Base-by-base conservation (phyloP, 2,888 invertebrate genomes). In the Philereme transversata region DNA sequence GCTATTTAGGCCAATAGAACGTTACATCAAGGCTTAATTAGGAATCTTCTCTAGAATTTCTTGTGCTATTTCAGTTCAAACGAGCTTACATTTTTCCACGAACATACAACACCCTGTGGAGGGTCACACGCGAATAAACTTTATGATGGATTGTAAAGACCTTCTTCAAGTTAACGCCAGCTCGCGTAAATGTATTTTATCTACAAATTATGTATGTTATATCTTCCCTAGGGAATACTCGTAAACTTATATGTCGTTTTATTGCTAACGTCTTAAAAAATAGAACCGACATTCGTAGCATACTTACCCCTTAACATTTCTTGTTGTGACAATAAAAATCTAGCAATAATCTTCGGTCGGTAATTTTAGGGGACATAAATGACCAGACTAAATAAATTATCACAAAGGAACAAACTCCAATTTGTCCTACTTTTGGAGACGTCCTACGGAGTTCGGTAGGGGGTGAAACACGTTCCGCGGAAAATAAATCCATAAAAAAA, bases 91-190 rank as follows among this genome's bases (percentile, higher is more conserved):
- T 64, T 65, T 64, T 65, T 66, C 60, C 69, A 68, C 65, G 65
- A 65, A 62, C 57, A 41, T 43, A 61, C 60, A 55, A 62, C 58
- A 51, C 67, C 63, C 61, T 38, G 47, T 55, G 57, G 68, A 66
- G 59, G 63, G 60, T 60, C 59, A 61, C 64, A 61, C 68, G 56
- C 70, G 65, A 68, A 62, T 67, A 68, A 67, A 67, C 64, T 67
- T 68, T 62, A 62, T 70, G 68, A 70, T 70, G 56, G 64, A 68
- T 69, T 62, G 64, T 55, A 53, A 62, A 55, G 58, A 65, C 64
- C 70, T 63, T 62, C 60, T 63, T 60, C 61, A 68, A 62, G 59
- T 67, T 60, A 59, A 63, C 55, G 56, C 61, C 59, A 55, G 60
- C 54, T 48, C 57, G 47, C 53, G 48, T 58, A 54, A 65, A 67